These are phyloP conservation scores for Calameuta filiformis DNA, from an alignment of 2,888 invertebrate genomes.

Conservation along the genomic window DNA sequence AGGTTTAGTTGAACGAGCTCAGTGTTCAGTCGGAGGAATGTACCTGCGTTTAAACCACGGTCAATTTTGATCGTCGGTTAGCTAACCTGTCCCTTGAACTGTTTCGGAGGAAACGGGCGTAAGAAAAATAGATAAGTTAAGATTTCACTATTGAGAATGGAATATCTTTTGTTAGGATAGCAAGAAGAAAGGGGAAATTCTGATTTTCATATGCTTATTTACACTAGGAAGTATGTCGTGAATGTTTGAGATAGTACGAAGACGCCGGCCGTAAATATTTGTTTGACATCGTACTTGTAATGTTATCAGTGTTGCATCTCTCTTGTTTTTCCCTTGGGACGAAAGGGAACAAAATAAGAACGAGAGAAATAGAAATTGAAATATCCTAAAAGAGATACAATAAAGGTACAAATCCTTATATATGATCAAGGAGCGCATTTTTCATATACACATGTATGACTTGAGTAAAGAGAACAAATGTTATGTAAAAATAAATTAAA, in stretches of 20 bases:
- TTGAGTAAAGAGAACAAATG: background rate
- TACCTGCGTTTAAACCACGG: too few species aligned
- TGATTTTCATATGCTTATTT: background rate
- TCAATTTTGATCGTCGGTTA: too few species aligned
- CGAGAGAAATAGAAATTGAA: background rate
- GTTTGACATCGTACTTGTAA: background rate
- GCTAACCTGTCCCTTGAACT: too few species aligned
- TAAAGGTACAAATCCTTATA: background rate
- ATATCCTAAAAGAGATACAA: background rate
- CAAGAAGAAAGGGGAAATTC: background rate
- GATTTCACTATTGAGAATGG: background rate
- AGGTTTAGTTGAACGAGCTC: too few species aligned
- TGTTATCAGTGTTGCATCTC: background rate
- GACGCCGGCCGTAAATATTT: background rate
- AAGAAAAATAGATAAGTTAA: background rate
- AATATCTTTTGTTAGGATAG: background rate
- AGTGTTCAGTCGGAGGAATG: too few species aligned
- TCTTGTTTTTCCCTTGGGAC: background rate
- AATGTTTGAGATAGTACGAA: background rate
- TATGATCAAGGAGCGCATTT: background rate
- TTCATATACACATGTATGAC: background rate
- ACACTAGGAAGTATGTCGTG: background rate
- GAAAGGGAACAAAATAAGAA: background rate
- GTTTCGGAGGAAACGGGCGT: too few species aligned
- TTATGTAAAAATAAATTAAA: background rate